Conservation (phyloP, 2,113 vertebrate species). For the Benitochromis conjunctus region DNA sequence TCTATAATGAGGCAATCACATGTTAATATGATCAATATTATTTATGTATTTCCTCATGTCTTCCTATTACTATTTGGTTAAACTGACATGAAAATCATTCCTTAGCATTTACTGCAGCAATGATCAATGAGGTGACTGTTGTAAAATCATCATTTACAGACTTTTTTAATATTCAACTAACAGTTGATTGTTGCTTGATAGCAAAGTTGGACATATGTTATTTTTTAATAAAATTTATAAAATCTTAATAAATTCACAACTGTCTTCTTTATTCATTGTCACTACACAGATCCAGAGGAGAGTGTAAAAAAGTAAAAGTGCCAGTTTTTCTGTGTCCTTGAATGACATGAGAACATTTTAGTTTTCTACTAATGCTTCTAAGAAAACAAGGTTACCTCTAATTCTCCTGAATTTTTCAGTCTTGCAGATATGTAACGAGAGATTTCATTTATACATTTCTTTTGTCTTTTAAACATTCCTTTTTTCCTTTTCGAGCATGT, state of each 20-base stretch:
- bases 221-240: background rate
- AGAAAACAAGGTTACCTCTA: background rate
- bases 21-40: background rate
- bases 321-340: background rate
- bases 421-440: background rate
- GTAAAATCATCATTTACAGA: background rate
- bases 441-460: background rate
- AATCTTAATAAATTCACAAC: background rate
- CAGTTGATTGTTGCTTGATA: background rate
- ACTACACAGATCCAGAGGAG: background rate
- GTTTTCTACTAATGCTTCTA: background rate
- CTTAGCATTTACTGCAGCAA: background rate
- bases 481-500: background rate
- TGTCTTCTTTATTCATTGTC: background rate
- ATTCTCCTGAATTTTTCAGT: background rate
- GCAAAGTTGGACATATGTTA: background rate
- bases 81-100: background rate
- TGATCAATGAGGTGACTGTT: background rate
- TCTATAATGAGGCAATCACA: background rate
- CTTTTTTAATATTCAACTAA: background rate
- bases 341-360: background rate
- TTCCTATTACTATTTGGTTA: background rate
- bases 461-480: background rate
- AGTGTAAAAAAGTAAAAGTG: background rate
- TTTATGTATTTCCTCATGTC: background rate